Percentiles rank a stretch among this genome's conserved stretches.
These are phyloP conservation scores for Pectinophora gossypiella DNA, from an alignment of 1,140 invertebrate genomes.

Conservation along the genomic window DNA sequence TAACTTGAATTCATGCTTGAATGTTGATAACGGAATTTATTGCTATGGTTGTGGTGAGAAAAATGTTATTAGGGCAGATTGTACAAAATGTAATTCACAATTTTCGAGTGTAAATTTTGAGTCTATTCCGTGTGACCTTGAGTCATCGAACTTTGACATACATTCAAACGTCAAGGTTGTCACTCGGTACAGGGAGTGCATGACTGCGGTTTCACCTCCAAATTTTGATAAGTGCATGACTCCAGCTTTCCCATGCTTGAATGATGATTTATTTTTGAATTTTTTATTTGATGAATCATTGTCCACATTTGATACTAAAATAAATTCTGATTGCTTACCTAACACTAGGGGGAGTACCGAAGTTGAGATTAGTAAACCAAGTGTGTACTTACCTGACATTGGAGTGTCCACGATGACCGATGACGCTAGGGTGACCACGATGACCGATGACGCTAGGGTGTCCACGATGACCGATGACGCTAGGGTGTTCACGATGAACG, in stretches of 20 bases:
- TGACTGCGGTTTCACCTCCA: background rate
- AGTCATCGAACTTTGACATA: too few species aligned
- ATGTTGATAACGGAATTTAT: background rate
- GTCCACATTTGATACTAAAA: background rate
- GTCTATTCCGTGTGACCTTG: too few species aligned
- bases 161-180: too few species aligned
- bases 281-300: background rate
- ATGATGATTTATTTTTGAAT: background rate
- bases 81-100: background rate
- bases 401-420: too few species aligned
- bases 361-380: too few species aligned
- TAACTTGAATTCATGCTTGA: too few species aligned
- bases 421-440: too few species aligned
- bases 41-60: conserved; percentile 6
- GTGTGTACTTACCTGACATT: too few species aligned
- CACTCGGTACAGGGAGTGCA: background rate
- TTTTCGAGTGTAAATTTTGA: background rate
- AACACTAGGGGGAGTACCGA: background rate
- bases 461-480: too few species aligned
- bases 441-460: too few species aligned
- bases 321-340: background rate
- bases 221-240: background rate
- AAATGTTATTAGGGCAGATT: background rate
- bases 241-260: background rate
- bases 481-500: too few species aligned